phyloP scores from a whole-genome alignment of 2,113 vertebrate genomes.

The Lota lota region DNA sequence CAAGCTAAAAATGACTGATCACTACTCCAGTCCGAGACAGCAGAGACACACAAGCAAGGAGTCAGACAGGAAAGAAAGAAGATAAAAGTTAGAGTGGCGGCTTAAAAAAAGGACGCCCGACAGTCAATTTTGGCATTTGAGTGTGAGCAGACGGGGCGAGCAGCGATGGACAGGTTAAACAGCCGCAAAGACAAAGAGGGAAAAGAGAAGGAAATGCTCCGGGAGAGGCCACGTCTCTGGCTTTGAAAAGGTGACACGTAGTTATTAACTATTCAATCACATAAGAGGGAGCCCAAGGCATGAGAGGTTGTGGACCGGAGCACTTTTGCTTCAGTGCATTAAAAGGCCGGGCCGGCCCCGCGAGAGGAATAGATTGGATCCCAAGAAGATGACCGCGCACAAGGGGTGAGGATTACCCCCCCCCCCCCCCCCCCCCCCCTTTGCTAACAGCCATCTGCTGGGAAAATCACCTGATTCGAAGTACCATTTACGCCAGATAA shows the following conservation, averaged over 20 bases:
- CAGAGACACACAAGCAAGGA: slow-evolving; percentile 43
- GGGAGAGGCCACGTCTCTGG: slow-evolving; percentile 45
- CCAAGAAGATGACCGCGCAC: slow-evolving; percentile 73
- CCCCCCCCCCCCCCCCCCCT: slow-evolving; percentile 32
- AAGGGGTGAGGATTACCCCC: slow-evolving; percentile 45
- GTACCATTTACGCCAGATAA: slow-evolving; percentile 79
- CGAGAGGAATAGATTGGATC: no score
- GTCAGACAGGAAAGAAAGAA: slow-evolving; percentile 46
- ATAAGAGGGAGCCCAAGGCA: slow-evolving; percentile 75
- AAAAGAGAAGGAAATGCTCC: slow-evolving; percentile 50
- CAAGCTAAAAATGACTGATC: slow-evolving; percentile 37
- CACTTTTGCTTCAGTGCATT: slow-evolving; percentile 81
- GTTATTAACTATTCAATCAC: slow-evolving; percentile 82
- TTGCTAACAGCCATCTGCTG: slow-evolving; percentile 80
- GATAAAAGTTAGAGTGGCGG: slow-evolving; percentile 39
- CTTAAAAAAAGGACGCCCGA: no score
- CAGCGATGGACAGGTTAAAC: slow-evolving; percentile 51
- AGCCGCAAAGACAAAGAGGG: slow-evolving; percentile 60
- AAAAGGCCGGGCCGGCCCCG: slow-evolving; percentile 77
- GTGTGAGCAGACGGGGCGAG: slow-evolving; percentile 41
- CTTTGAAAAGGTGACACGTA: slow-evolving; percentile 73
- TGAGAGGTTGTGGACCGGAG: slow-evolving; percentile 79
- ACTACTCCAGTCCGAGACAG: slow-evolving; percentile 38
- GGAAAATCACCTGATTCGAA: slow-evolving; percentile 77
- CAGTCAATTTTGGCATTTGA: slow-evolving; percentile 45